These are phyloP conservation scores for Dendrophyllia cribrosa DNA, from an alignment of 64 coral and sea anemone species.

Conservation along the genomic window DNA sequence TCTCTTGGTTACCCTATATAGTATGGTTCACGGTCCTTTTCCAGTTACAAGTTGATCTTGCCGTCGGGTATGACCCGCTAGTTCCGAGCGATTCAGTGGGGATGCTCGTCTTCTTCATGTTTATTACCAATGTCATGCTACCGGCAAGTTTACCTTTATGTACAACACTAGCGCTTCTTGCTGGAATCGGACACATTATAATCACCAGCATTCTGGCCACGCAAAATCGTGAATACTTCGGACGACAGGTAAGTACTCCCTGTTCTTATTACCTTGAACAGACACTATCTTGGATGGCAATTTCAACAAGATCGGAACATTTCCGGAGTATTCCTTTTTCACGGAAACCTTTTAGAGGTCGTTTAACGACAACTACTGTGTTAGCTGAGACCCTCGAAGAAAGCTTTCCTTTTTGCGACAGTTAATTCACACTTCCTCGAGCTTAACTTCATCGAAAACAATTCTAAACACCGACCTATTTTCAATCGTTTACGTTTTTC, in stretches of 20 bases:
- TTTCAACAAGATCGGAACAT: background rate
- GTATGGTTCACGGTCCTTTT: slow-evolving; percentile 88
- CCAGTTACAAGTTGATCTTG: slow-evolving; percentile 75
- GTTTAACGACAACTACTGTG: background rate
- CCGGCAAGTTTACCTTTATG: slow-evolving; percentile 84
- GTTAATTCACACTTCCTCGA: background rate
- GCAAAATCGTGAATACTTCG: slow-evolving; percentile 64
- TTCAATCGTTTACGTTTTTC: background rate
- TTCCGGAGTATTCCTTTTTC: slow-evolving; percentile 4
- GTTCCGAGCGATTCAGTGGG: slow-evolving; percentile 93
- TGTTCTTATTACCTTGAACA: background rate
- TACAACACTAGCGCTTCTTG: slow-evolving; percentile 34
- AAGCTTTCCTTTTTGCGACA: background rate
- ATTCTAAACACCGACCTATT: background rate
- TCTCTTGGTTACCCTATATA: slow-evolving; percentile 71
- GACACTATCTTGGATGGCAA: background rate
- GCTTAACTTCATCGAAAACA: background rate
- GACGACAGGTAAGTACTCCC: slow-evolving; percentile 68
- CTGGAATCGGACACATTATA: slow-evolving; percentile 54
- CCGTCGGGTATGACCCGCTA: slow-evolving; percentile 82
- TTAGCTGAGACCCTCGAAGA: background rate
- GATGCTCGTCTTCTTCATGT: slow-evolving; percentile 91
- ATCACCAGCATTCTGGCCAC: slow-evolving; percentile 61
- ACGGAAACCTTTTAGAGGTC: background rate
- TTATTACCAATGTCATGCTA: slow-evolving; percentile 89